These are phyloP conservation scores for Morpho achilles DNA, from an alignment of 2,888 invertebrate genomes.

Conservation along the genomic window DNA sequence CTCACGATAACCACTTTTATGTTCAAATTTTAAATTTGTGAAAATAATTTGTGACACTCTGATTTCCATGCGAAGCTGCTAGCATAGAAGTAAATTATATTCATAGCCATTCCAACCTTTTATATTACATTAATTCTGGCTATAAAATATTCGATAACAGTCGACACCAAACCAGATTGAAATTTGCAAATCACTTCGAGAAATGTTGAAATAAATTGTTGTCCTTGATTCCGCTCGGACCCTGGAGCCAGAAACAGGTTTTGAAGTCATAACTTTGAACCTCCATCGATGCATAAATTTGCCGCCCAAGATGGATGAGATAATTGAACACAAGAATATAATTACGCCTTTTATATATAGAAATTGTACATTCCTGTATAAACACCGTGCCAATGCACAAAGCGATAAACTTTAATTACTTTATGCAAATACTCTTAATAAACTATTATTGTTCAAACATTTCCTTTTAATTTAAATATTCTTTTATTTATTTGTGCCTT, in stretches of 20 bases:
- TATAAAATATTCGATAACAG: slow-evolving; percentile 5
- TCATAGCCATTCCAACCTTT: not conserved
- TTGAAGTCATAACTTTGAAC: slow-evolving; percentile 36
- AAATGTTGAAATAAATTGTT: slow-evolving; percentile 35
- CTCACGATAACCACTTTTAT: too few species aligned
- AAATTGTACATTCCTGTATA: too few species aligned
- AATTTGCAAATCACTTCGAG: slow-evolving; percentile 31
- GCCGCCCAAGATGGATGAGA: slow-evolving; percentile 34
- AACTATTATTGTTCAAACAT: too few species aligned
- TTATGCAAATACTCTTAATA: too few species aligned
- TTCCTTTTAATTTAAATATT: too few species aligned
- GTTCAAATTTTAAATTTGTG: too few species aligned
- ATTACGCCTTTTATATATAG: too few species aligned
- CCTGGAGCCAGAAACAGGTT: slow-evolving; percentile 37
- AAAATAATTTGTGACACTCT: too few species aligned
- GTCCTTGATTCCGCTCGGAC: slow-evolving; percentile 44
- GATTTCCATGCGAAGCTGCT: too few species aligned
- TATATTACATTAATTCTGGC: not conserved
- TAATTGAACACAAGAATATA: slow-evolving; percentile 29
- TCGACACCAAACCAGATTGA: slow-evolving; percentile 26
- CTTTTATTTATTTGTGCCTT: too few species aligned
- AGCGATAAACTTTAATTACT: too few species aligned
- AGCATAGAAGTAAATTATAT: not conserved
- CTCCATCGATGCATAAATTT: slow-evolving; percentile 50
- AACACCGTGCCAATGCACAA: too few species aligned